These are phyloP conservation scores for Gavialis gangeticus DNA, from an alignment of 2,113 vertebrate genomes.

Conservation along the genomic window DNA sequence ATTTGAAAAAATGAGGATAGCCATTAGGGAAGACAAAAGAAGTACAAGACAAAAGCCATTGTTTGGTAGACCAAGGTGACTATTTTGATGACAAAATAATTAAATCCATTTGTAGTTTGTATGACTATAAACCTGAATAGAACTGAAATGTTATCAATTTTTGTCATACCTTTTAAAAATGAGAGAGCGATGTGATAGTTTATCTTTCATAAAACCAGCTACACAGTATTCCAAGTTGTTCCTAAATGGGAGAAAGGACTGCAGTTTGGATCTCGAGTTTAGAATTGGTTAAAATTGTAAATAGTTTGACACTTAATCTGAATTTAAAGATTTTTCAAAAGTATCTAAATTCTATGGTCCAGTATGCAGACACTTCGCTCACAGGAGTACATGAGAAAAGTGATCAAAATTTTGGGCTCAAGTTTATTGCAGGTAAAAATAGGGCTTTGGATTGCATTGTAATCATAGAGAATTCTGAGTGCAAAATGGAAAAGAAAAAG, in stretches of 20 bases:
- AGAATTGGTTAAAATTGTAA: neutral
- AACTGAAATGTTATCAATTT: neutral
- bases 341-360: neutral
- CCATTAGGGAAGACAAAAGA: neutral
- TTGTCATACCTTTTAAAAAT: neutral
- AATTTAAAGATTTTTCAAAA: neutral
- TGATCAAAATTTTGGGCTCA: neutral
- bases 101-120: neutral
- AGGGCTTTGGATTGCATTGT: fast-evolving
- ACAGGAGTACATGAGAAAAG: neutral
- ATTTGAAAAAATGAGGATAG: neutral
- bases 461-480: neutral
- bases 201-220: neutral
- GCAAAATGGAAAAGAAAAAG: neutral
- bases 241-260: neutral
- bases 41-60: neutral
- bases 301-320: neutral
- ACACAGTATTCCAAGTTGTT: neutral
- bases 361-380: neutral
- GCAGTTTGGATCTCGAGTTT: neutral
- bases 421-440: neutral
- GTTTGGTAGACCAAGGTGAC: neutral
- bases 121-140: neutral
- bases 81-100: neutral
- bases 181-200: neutral